These are phyloP conservation scores for Pristionchus mayeri DNA, from an alignment of 2,888 invertebrate species.

Conservation along the genomic window DNA sequence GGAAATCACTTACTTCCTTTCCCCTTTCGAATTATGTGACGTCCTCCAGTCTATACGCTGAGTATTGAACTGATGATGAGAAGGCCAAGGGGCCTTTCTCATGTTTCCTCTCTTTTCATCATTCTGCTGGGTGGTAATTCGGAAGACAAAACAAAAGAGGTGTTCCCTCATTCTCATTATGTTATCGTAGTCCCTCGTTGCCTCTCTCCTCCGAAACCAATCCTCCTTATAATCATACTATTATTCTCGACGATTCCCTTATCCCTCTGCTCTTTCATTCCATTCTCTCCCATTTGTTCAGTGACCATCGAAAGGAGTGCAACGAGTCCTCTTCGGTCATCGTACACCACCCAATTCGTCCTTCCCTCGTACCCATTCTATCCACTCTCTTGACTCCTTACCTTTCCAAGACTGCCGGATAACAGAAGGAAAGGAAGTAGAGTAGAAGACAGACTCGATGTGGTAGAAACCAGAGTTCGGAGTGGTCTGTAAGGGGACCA, in stretches of 20 bases:
- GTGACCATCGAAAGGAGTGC: not conserved
- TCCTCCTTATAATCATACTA: slow-evolving; percentile 32
- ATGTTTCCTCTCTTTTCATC: not conserved
- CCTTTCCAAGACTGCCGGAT: not conserved
- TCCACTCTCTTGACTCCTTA: not conserved
- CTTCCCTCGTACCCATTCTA: not conserved
- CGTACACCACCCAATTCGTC: not conserved
- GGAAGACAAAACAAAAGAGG: too few relatives aligned
- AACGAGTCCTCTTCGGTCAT: not conserved
- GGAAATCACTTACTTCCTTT: not conserved
- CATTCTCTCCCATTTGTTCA: not conserved
- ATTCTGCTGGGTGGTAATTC: not conserved
- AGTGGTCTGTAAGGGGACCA: not conserved
- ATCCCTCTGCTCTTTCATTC: slow-evolving; percentile 9
- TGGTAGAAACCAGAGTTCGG: not conserved
- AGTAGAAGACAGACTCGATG: not conserved
- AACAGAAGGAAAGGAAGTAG: not conserved
- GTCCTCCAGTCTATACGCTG: too few relatives aligned
- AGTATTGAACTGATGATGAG: too few relatives aligned
- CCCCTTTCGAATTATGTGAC: not conserved
- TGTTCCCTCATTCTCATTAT: not conserved
- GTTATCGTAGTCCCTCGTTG: not conserved
- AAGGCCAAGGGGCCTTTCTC: too few relatives aligned
- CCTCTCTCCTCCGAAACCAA: not conserved
- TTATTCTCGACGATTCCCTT: slow-evolving; percentile 22